Base-by-base conservation (phyloP, 1,140 invertebrate species). In the Hycleus cichorii region DNA sequence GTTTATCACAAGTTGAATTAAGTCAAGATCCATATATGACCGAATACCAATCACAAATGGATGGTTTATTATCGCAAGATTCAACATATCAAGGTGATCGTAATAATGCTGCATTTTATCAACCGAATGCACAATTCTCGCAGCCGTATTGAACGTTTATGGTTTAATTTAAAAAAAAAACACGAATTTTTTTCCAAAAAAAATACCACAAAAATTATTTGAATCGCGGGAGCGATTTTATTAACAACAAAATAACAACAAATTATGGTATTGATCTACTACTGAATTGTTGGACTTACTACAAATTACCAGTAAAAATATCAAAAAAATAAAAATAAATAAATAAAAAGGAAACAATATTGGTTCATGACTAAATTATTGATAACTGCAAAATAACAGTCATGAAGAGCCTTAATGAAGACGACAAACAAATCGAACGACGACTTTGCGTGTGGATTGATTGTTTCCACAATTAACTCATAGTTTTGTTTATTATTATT, bases 61-160 rank as follows among this genome's bases (percentile, higher is more conserved):
- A 97, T 71, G 92, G 91, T 44, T 81, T 97, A 58, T 77, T 97
- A 62, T 97, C 93, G 3, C 93, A 97, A 77, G 94, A 97, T 76
- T 95, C 91, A 6, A 92, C 90, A 59, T 95, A 94, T 76, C 91
- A 94, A 58, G 68, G 68, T 56, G 68, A 69, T 64, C 77, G 87
- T 53, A 42, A 42, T 42, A 42, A 42, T 42, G 9, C 3, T 3
- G 83, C 81, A 51, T 87, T 83, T 67, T 85, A 86, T 74, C 77
- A 80, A 62, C 83, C 84, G 32, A 81, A 79, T 54, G 75, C 75
- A 42, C 79, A 80, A 65, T 82, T 81, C 67, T 81, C 81, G 43
- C 81, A 82, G 70, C 73, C 71, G 43, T 74, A 74, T 58, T 74
- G 72, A 42, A 74, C 4, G 7, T 32, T 32, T 32, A 7, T 32